A percentile compares a stretch with the other conserved stretches of the same genome.
Conservation (phyloP, 53 echinoderm and acorn worm genomes). For the Henricia sp. region DNA sequence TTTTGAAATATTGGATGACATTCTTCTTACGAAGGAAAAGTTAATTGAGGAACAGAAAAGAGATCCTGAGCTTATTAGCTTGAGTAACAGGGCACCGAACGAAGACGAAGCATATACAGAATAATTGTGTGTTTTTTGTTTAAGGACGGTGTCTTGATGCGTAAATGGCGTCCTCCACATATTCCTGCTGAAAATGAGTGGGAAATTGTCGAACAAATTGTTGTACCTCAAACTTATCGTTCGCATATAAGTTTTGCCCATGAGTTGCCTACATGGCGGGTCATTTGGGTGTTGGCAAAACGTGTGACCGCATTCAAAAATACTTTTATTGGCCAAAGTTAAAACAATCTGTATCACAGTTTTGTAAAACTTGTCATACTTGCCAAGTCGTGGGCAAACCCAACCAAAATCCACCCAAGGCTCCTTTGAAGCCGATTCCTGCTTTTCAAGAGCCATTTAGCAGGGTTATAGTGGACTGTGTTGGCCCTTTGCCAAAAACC, state of each 20-base stretch:
- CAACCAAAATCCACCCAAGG: constrained; percentile 60
- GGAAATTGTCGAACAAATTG: constrained; percentile 69
- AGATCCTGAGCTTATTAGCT: constrained; percentile 1
- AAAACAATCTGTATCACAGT: constrained; percentile 11
- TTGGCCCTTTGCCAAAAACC: constrained; percentile 74
- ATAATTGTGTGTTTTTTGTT: constrained; percentile 19
- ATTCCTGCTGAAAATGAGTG: constrained; percentile 66
- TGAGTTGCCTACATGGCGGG: constrained; percentile 72
- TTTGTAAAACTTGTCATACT: constrained; percentile 21
- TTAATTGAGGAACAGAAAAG: constrained; percentile 15
- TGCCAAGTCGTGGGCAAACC: constrained; percentile 67
- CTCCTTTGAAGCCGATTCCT: constrained; percentile 68
- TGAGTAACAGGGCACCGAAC: not conserved
- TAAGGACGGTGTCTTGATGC: constrained; percentile 70
- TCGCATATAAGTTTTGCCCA: constrained; percentile 66
- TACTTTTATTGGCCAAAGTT: constrained; percentile 74
- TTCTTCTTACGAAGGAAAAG: constrained; percentile 1
- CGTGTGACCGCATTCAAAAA: constrained; percentile 54
- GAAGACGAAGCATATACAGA: constrained; percentile 8
- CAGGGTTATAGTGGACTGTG: constrained; percentile 73
- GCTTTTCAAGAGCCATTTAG: constrained; percentile 78
- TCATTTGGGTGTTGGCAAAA: constrained; percentile 66
- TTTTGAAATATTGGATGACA: not conserved
- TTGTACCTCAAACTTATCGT: constrained; percentile 65
- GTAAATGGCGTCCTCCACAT: constrained; percentile 78